These are phyloP conservation scores for Silurus lanzhouensis DNA, from an alignment of 2,797 vertebrate genomes.

Conservation along the genomic window DNA sequence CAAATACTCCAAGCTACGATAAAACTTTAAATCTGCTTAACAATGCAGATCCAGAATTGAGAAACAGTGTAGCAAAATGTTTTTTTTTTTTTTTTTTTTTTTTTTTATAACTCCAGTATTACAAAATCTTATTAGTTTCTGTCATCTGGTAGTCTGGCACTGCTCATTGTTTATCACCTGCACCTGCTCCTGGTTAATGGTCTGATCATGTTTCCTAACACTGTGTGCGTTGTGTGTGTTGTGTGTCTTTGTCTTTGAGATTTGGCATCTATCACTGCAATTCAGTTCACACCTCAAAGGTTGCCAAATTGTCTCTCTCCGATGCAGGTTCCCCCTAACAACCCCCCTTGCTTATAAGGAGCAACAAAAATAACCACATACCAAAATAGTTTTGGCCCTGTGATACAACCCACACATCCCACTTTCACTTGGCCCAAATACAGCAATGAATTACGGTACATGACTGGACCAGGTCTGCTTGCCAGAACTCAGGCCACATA, in stretches of 20 bases:
- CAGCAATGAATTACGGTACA: too few species aligned
- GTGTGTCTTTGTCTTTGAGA: not conserved
- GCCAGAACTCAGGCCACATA: too few species aligned
- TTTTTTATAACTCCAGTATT: not conserved
- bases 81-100: too few species aligned
- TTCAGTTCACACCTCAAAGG: too few species aligned
- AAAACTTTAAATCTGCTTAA: not conserved
- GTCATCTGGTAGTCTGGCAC: not conserved
- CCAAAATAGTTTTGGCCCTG: too few species aligned
- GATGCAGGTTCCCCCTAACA: too few species aligned
- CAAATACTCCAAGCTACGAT: not conserved
- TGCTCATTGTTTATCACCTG: not conserved
- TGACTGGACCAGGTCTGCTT: too few species aligned
- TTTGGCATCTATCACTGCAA: not conserved
- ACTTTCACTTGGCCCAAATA: too few species aligned
- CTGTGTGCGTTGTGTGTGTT: not conserved
- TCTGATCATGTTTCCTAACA: not conserved
- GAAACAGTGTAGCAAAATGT: not conserved
- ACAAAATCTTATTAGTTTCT: not conserved
- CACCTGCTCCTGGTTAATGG: constrained; percentile 1
- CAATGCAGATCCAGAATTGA: not conserved
- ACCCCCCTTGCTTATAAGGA: too few species aligned
- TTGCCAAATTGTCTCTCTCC: too few species aligned
- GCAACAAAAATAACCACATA: too few species aligned
- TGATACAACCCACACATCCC: too few species aligned